Base-by-base conservation (phyloP, 2,888 invertebrate genomes). In the Oxycera nigricornis region DNA sequence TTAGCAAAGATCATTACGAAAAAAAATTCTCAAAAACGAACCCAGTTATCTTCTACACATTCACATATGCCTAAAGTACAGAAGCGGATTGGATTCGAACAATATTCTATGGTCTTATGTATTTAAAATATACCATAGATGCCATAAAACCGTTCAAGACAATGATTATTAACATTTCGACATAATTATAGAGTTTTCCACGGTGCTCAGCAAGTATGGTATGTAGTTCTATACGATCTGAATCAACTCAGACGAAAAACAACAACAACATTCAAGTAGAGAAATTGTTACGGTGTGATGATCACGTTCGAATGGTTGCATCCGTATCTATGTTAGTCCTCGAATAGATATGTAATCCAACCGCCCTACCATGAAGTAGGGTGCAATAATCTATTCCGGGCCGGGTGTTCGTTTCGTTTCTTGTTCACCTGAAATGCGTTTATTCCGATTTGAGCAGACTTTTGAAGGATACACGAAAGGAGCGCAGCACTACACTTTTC, bases 111-210 rank as follows among this genome's bases (percentile, higher is more conserved):
- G 11, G 35, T 35, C 14, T 14, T 46, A 46, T 46, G 11, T 3
- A 46, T 17, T 46, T 46, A 46, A 46, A 7, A 46, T n/a, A 46
- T n/a, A 46, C 46, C 46, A 46, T 46, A 46, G 17, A 46, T 55
- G 52, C 52, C n/a, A 59, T 59, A 31, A 61, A 61, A 31, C 61
- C 61, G 61, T 61, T 61, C 46, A 46, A 46, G n/a, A 14, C 46
- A n/a, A 3, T 61, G 31, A n/a, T 61, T 61, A 61, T 61, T 61
- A 61, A 61, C 61, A 61, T 61, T 61, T 61, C n/a, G 14, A 61
- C 6, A 31, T 61, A 61, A 61, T 61, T 61, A 61, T 31, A 61
- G 31, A 61, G 61, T 61, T 61, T 61, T 61, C 61, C 17, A 61
- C 26, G 2, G 52, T 61, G 31, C 20, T n/a, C n/a, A 31, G 31